These are phyloP conservation scores for Acronicta aceris DNA, from an alignment of 2,888 invertebrate species.

Conservation along the genomic window DNA sequence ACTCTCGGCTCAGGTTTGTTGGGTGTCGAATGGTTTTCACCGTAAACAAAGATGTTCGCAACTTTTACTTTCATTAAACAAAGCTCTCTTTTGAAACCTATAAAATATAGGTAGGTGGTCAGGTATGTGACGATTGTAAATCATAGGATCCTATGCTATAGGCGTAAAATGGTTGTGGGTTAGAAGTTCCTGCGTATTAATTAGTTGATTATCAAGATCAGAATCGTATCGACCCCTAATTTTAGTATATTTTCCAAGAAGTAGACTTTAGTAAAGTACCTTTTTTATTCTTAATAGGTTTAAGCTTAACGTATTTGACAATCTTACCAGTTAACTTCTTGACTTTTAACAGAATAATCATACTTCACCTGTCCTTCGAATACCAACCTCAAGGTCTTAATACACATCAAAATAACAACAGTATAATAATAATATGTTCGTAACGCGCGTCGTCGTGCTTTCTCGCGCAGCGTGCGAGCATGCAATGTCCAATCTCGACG, in stretches of 20 bases:
- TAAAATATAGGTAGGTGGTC: background rate
- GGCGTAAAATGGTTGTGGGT: background rate
- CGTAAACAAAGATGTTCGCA: conserved; percentile 68
- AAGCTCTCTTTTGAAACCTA: conserved; percentile 56
- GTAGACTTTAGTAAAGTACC: too few relatives aligned
- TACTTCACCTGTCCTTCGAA: conserved; percentile 13
- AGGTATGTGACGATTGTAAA: background rate
- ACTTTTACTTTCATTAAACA: conserved; percentile 85
- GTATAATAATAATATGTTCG: conserved; percentile 29
- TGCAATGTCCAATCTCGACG: conserved; percentile 85
- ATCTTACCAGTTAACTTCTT: background rate
- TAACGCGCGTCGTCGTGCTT: conserved; percentile 78
- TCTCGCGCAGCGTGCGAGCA: conserved; percentile 87
- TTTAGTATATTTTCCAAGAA: background rate
- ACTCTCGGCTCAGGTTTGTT: conserved; percentile 79
- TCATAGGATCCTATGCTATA: background rate
- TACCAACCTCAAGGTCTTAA: conserved; percentile 39
- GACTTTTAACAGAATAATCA: background rate
- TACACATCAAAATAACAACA: conserved; percentile 38
- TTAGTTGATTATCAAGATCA: background rate
- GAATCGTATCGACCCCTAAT: background rate
- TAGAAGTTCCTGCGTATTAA: too few relatives aligned
- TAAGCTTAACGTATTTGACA: too few relatives aligned
- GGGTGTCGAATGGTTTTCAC: conserved; percentile 82
- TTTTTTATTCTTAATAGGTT: too few relatives aligned